Base-by-base conservation (phyloP, 2,888 invertebrate species). In the Nymphalis polychloros region DNA sequence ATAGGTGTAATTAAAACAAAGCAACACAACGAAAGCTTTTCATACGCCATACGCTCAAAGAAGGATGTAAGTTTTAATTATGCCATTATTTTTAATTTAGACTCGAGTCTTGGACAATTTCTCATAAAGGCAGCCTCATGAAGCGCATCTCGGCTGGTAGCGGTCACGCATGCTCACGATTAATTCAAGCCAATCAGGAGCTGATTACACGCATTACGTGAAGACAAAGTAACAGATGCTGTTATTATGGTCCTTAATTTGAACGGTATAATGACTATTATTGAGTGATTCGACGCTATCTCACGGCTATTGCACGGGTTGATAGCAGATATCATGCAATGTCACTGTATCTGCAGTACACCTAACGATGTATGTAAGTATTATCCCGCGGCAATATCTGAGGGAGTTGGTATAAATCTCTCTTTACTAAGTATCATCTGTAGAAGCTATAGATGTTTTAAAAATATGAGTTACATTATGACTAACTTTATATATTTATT, bases 181-280 rank as follows among this genome's bases (percentile, higher is more conserved):
- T 91, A 92, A 92, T 92, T 91, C 91, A 87, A 89, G 85, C 91
- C 92, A 92, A 92, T 92, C 91, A 91, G 85, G 83, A 84, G 79
- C 85, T 90, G 89, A 91, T 92, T 91, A 91, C 89, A 90, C 89
- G 91, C 90, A 90, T 91, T 91, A 91, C 77, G 78, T 76, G 75
- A 79, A 81, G 80, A 85, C 88, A 82, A 85, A 84, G 72, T 83
- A 81, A 81, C 70, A 72, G 66, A 69, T 83, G 76, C 85, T 65
- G 55, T 49, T 62, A 31, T 55, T 55, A 63, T 69, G 63, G 64
- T 52, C 79, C 75, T 80, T 87, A 84, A 69, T 35, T 8, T 2
- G 31, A 70, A 63, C 5, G 23, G 1, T 31, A 73, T 83, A 87
- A 78, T 73, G 79, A 64, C 67, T 16, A 77, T 73, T 78, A 78